Base-by-base conservation (phyloP, 2,113 vertebrate species). In the Tricholaema leucomelas region DNA sequence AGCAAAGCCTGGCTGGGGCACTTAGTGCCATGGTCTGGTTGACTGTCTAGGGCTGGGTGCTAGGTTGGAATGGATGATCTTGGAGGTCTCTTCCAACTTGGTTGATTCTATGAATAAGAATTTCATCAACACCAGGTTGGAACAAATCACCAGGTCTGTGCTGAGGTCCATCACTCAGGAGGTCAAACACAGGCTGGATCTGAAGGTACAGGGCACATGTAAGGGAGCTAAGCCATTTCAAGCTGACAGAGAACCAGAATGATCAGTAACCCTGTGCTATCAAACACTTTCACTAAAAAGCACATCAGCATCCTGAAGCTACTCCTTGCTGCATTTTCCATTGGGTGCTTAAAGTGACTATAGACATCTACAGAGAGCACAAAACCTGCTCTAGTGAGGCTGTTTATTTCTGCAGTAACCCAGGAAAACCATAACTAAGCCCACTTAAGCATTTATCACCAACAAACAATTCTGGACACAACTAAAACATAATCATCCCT, bases 331-430 rank as follows among this genome's bases (percentile, higher is more conserved):
- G 17, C 35, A 86, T 33, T 54, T 78, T 70, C 64, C 4, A 5
- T 36, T 67, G 11, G 0, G 14, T 55, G 54, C n/a, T 74, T 81
- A n/a, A 73, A 88, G 69, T 8, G 33, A 27, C 31, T 38, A 28
- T 38, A 28, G 24, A 52, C 46, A 76, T 14, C 40, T 33, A 87
- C 18, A 42, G 0, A 0, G 0, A 75, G 67, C 87, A 67, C 31
- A 80, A 88, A 88, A 54, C 30, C 59, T 70, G 25, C n/a, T 33
- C 72, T 48, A 33, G 24, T 3, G 5, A 73, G 69, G 17, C 19
- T 85, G 91, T 95, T 93, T 92, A 91, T 81, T 96, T 78, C 87
- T 75, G 38, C 10, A 93, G 74, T 74, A 95, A 95, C 9, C 75
- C 42, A 87, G n/a, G 24, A 64, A 95, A 92, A 74, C 64, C 28